A percentile compares a stretch with the other conserved stretches of the same genome.
Evolutionary conservation across 2,888 invertebrate genomes (phyloP).

Genomic region (Carabus problematicus): DNA sequence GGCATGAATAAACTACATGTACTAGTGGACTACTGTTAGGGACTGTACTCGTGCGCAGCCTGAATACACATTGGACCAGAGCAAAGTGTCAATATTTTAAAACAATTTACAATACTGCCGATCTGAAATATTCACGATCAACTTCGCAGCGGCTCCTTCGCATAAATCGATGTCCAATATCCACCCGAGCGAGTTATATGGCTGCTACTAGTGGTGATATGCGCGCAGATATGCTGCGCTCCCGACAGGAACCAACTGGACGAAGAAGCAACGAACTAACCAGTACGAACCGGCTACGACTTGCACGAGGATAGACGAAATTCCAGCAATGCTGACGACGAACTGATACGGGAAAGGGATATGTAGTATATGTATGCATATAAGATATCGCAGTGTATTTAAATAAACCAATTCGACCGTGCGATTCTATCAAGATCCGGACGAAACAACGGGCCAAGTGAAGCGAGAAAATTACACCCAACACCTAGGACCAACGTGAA

Average conservation of each 20-base stretch:
- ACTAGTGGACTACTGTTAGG: not conserved
- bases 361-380: constrained; percentile 11
- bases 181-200: not conserved
- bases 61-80: constrained; percentile 26
- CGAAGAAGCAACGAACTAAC: constrained; percentile 10
- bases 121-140: constrained; percentile 37
- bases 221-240: constrained; percentile 6
- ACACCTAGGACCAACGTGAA: no score
- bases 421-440: constrained; percentile 55
- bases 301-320: not conserved
- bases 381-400: constrained; percentile 52
- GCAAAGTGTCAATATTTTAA: constrained; percentile 40
- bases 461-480: constrained; percentile 33
- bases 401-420: constrained; percentile 56
- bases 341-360: not conserved
- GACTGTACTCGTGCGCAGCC: constrained; percentile 4
- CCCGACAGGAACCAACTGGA: not conserved
- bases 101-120: constrained; percentile 37
- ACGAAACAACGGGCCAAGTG: constrained; percentile 21
- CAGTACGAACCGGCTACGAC: not conserved
- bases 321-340: constrained; percentile 12
- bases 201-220: not conserved
- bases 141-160: constrained; percentile 19
- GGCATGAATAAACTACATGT: no score
- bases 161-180: constrained; percentile 36